Base-by-base conservation (phyloP, 2,888 invertebrate species). In the Melangyna quadrimaculata region DNA sequence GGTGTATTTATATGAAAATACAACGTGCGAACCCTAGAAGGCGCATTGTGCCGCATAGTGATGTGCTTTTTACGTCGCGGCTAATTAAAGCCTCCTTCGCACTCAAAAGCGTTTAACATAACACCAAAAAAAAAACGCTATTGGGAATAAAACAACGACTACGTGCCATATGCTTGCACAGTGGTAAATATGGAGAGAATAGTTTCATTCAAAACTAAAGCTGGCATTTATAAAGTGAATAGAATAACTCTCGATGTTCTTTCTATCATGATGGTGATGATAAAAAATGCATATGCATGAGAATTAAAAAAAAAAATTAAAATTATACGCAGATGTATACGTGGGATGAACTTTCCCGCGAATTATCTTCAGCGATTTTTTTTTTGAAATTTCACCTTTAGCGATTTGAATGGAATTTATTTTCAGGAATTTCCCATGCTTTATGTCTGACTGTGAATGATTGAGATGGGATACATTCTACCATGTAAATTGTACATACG, bases 31-130 rank as follows among this genome's bases (percentile, higher is more conserved):
- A 40, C 43, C n/a, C 61, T 63, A 43, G 40, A 55, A 53, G 53
- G n/a, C 53, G 55, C 55, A 71, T 63, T 78, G 65, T 78, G 24
- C 35, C 51, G 14, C 12, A 24, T 81, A 45, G 65, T 51, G 75
- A 70, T 77, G 65, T 82, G 69, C 67, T 78, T 78, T 82, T 71
- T 71, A 57, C 48, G 53, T 67, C 35, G 59, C 51, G 27, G 69
- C 78, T 83, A 83, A 83, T 83, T 83, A 83, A 70, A 53, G 61
- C 27, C 43, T 48, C 59, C 45, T 73, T 63, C 69, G 61, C 53
- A 78, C 78, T 73, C 59, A 51, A 73, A 83, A 78, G 63, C 78
- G 73, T 74, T 78, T 73, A 72, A 82, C n/a, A 40, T 1, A 35
- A n/a, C n/a, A n/a, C n/a, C 35, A 43, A 43, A 63, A 69, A 83